Conservation (phyloP, 2,797 vertebrate genomes). For the Perodicticus potto region DNA sequence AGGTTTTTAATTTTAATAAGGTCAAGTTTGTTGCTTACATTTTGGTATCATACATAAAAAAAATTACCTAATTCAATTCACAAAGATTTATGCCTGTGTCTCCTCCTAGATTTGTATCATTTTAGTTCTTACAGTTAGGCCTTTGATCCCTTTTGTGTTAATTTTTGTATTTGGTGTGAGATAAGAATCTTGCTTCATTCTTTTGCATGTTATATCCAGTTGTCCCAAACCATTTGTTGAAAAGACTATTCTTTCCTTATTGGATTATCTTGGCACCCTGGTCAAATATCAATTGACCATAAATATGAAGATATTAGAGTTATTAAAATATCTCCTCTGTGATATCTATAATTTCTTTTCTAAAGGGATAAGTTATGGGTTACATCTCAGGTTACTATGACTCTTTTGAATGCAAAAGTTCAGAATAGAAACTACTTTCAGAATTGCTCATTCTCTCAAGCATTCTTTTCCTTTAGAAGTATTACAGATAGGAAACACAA, state of each 20-base stretch:
- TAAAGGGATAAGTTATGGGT: background rate
- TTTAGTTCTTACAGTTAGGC: constrained; percentile 25
- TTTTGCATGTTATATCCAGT: background rate
- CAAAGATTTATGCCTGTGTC: background rate
- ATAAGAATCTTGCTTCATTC: background rate
- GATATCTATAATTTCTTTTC: constrained; percentile 10
- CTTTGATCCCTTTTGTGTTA: constrained; percentile 13
- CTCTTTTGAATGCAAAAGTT: constrained; percentile 47
- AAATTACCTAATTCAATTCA: background rate
- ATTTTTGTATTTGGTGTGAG: constrained; percentile 11
- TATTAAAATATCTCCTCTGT: constrained; percentile 12
- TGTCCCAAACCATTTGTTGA: constrained; percentile 22
- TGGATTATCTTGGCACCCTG: background rate
- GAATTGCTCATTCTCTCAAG: background rate
- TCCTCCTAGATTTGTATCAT: constrained; percentile 17
- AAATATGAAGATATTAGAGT: background rate
- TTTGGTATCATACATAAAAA: constrained; percentile 3
- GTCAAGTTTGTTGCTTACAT: background rate
- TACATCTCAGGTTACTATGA: background rate
- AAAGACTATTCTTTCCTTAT: constrained; percentile 20
- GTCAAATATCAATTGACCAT: constrained; percentile 29
- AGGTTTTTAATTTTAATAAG: constrained; percentile 9
- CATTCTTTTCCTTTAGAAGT: background rate
- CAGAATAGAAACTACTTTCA: constrained; percentile 23
- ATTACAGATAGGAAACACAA: constrained; percentile 24